Conservation (phyloP, 2,888 invertebrate genomes). For the Tipula unca region DNA sequence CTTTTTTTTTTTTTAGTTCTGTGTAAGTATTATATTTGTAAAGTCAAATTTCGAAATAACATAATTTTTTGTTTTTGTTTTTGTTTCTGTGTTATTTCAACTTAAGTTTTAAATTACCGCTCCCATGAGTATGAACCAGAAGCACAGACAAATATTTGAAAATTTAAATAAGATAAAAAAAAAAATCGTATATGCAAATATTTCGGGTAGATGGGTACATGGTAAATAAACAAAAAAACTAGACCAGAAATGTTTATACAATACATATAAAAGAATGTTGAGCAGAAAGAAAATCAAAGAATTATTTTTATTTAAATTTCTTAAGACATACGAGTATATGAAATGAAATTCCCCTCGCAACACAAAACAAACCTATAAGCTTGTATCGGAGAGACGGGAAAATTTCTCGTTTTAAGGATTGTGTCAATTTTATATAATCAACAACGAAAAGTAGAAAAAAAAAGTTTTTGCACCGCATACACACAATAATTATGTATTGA, state of each 20-base stretch:
- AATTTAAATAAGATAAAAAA: constrained; percentile 14
- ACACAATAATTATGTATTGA: too few relatives aligned
- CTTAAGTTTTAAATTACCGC: not conserved
- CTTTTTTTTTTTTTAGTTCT: not conserved
- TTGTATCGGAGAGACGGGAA: too few relatives aligned
- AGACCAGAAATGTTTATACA: not conserved
- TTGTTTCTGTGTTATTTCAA: not conserved
- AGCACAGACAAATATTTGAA: not conserved
- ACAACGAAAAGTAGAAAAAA: too few relatives aligned
- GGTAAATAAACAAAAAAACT: not conserved
- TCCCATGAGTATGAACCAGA: not conserved
- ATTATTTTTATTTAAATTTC: not conserved
- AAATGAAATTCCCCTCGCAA: not conserved
- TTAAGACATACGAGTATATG: not conserved
- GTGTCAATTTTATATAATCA: too few relatives aligned
- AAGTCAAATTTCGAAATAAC: not conserved
- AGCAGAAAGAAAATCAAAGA: not conserved
- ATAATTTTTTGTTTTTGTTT: not conserved
- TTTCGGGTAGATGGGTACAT: not conserved
- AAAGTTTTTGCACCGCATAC: too few relatives aligned
- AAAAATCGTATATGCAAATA: not conserved
- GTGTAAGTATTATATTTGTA: not conserved
- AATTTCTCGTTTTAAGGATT: too few relatives aligned
- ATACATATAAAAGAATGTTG: not conserved
- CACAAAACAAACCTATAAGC: too few relatives aligned